Base-by-base conservation (phyloP, 1,140 invertebrate genomes). In the Medauroidea extradentata region DNA sequence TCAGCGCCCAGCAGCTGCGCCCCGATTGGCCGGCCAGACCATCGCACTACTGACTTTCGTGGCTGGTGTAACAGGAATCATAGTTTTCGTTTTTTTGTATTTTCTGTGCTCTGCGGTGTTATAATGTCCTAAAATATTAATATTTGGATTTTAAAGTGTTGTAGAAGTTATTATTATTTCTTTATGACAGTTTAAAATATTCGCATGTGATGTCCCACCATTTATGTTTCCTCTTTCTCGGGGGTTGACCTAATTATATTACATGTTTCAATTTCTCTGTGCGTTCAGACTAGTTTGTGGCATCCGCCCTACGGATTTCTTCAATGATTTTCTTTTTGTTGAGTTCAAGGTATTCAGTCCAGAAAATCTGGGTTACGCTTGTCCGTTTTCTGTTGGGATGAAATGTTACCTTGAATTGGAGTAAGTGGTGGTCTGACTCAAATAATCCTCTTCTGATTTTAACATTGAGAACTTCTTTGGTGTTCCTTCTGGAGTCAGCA, bases 171-270 rank as follows among this genome's bases (percentile, higher is more conserved):
- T n/a, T n/a, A n/a, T n/a, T 19, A 18, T 19, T n/a, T n/a, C 21
- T 44, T 44, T 44, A 19, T 44, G 43, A n/a, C 43, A 18, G 43
- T n/a, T 44, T 8, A 44, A 44, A 18, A 7, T 44, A 18, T n/a
- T 44, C 43, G 43, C n/a, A 44, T 8, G 21, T n/a, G 16, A 19
- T 44, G 43, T 44, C 21, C 43, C 43, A 44, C 43, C 43, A 44
- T n/a, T 19, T n/a, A n/a, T 44, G 43, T 44, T 44, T 44, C n/a
- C 43, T 44, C 7, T 8, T 44, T n/a, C 5, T n/a, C 16, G 43
- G 43, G 43, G 43, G 43, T 44, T 44, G 43, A 8, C 43, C n/a
- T 44, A 44, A n/a, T 44, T 44, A 18, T 19, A 44, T 44, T n/a
- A 19, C 5, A 8, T 44, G n/a, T 19, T 44, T n/a, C 16, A 44